A percentile compares a stretch with the other conserved stretches of the same genome.
phyloP scores from a whole-genome alignment of 2,113 vertebrate genomes.

The Ariopsis seemanni region DNA sequence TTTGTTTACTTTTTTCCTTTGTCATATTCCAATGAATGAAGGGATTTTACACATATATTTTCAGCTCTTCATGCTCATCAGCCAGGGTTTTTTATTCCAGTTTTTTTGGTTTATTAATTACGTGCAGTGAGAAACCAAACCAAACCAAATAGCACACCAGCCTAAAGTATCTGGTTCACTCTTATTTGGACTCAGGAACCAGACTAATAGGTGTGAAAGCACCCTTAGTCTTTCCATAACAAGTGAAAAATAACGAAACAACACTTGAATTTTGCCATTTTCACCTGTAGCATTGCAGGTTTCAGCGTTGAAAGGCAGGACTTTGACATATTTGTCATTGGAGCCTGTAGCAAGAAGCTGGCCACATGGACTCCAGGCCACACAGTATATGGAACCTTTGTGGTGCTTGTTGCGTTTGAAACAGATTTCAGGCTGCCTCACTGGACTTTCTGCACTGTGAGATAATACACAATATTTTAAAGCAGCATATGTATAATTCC shows the following conservation, averaged over 20 bases:
- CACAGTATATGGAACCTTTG: constrained; percentile 98
- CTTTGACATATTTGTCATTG: constrained; percentile 98
- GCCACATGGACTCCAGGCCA: constrained; percentile 96
- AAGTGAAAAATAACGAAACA: neutral
- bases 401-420: constrained; percentile 99
- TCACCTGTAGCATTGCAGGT: constrained; percentile 93
- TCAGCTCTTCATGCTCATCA: no score
- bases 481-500: neutral
- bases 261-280: neutral
- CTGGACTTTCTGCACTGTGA: constrained; percentile 72
- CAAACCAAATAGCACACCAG: no score
- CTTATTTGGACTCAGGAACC: no score
- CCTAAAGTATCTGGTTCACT: no score
- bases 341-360: constrained; percentile 94
- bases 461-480: neutral
- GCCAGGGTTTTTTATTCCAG: no score
- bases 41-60: no score
- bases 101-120: no score
- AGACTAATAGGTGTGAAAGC: no score
- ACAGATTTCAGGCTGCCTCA: constrained; percentile 84
- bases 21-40: no score
- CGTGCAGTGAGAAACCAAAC: no score
- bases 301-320: constrained; percentile 92
- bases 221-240: neutral
- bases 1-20: no score